Conservation (phyloP, 2,797 vertebrate species). For the Cercopithecus diana region DNA sequence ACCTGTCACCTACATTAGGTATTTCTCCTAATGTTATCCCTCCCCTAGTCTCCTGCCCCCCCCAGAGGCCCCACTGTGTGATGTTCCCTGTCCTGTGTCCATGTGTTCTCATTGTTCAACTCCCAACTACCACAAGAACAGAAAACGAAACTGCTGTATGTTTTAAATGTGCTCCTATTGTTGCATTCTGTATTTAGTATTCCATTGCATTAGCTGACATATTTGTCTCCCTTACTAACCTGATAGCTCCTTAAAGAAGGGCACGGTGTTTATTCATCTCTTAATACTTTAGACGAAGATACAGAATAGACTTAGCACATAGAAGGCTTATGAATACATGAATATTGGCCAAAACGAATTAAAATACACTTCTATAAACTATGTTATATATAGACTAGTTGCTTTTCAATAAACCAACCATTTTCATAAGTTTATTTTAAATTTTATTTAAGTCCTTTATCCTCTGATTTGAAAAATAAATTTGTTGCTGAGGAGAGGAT, state of each 20-base stretch:
- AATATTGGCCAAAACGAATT: not conserved
- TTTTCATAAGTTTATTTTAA: slow-evolving; percentile 23
- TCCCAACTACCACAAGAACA: no score
- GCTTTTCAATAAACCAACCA: slow-evolving; percentile 13
- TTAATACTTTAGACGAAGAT: not conserved
- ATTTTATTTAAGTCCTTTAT: not conserved
- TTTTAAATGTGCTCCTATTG: not conserved
- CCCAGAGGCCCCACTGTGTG: no score
- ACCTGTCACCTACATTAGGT: no score
- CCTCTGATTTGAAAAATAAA: slow-evolving; percentile 1
- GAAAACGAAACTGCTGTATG: not conserved
- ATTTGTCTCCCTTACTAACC: not conserved
- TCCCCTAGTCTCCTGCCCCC: no score
- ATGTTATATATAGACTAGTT: not conserved
- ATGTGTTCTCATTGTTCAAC: no score
- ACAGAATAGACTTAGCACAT: not conserved
- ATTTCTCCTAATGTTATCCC: no score
- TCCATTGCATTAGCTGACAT: not conserved
- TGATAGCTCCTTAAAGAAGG: not conserved
- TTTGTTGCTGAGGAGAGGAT: not conserved
- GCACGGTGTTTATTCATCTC: not conserved
- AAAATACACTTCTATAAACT: not conserved
- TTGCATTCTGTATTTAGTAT: not conserved
- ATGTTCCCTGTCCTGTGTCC: no score
- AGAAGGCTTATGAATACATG: not conserved